phyloP scores from a whole-genome alignment of 92 coral and sea anemone genomes.

The Chrysogorgia sp. region DNA sequence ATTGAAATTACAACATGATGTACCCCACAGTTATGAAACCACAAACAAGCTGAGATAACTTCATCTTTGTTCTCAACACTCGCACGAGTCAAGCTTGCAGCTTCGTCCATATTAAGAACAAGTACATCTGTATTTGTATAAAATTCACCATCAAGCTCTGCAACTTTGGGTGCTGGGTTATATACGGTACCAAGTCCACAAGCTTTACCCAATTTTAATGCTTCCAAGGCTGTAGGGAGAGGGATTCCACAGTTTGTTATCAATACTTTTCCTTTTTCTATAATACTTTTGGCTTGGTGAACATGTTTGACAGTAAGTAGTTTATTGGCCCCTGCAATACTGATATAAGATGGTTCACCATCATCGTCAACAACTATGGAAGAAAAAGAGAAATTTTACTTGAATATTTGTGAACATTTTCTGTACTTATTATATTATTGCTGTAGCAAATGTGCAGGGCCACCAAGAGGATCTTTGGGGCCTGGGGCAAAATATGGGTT shows the following conservation, averaged over 20 bases:
- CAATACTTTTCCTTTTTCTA: constrained; percentile 67
- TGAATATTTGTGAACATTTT: not conserved
- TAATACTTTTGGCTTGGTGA: constrained; percentile 49
- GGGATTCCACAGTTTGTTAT: constrained; percentile 88
- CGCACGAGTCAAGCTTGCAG: constrained; percentile 70
- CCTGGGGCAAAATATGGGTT: no score
- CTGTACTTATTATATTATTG: not conserved
- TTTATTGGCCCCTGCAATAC: constrained; percentile 83
- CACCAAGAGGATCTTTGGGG: no score
- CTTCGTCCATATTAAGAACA: constrained; percentile 80
- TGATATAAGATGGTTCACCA: constrained; percentile 83
- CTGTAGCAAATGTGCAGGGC: not conserved
- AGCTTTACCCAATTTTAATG: constrained; percentile 69
- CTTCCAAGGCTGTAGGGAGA: constrained; percentile 59
- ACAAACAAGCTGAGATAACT: constrained; percentile 60
- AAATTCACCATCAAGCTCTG: constrained; percentile 53
- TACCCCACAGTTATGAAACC: constrained; percentile 72
- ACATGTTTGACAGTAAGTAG: constrained; percentile 62
- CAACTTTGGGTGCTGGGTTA: constrained; percentile 84
- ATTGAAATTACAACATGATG: constrained; percentile 72
- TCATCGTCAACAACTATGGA: constrained; percentile 65
- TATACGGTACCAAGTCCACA: constrained; percentile 71
- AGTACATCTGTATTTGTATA: constrained; percentile 64
- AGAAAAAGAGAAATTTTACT: not conserved
- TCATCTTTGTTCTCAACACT: constrained; percentile 57